A percentile compares a stretch with the other conserved stretches of the same genome.
phyloP scores from a whole-genome alignment of 2,888 invertebrate genomes.

The Tanypteryx hageni region DNA sequence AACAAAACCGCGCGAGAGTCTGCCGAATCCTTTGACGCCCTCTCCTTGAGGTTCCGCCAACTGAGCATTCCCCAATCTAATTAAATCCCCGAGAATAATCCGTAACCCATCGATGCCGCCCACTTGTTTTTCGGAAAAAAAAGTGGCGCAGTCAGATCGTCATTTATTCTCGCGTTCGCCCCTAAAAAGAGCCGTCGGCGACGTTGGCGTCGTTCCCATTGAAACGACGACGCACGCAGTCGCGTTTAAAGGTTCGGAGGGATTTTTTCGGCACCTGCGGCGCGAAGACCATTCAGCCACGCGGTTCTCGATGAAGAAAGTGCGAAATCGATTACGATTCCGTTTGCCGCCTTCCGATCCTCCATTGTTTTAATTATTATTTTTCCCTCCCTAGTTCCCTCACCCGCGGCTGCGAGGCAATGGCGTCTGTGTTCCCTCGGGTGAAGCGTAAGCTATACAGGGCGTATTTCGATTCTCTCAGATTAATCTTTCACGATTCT shows the following conservation, averaged over 20 bases:
- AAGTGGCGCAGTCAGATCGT: constrained; percentile 21
- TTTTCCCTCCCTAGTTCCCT: neutral
- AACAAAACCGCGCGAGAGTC: neutral
- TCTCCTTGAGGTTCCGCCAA: constrained; percentile 43
- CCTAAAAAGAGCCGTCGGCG: neutral
- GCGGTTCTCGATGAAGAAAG: constrained; percentile 59
- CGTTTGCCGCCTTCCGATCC: constrained; percentile 47
- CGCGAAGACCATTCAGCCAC: constrained; percentile 44
- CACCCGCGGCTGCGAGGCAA: neutral
- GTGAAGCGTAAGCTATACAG: constrained; percentile 26
- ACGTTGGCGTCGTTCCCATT: neutral
- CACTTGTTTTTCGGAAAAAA: constrained; percentile 8
- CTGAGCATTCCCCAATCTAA: constrained; percentile 49
- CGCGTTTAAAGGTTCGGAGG: neutral
- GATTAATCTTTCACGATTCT: constrained; percentile 65
- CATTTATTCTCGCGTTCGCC: neutral
- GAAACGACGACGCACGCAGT: constrained; percentile 18
- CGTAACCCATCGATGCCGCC: constrained; percentile 46
- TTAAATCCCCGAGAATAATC: constrained; percentile 29
- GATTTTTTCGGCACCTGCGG: constrained; percentile 59
- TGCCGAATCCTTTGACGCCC: constrained; percentile 46
- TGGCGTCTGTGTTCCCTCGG: constrained; percentile 18
- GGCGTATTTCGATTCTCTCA: constrained; percentile 61
- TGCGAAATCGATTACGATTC: constrained; percentile 59
- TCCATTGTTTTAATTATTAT: neutral